These are phyloP conservation scores for Episyrphus balteatus DNA, from an alignment of 1,140 invertebrate species.

Conservation along the genomic window DNA sequence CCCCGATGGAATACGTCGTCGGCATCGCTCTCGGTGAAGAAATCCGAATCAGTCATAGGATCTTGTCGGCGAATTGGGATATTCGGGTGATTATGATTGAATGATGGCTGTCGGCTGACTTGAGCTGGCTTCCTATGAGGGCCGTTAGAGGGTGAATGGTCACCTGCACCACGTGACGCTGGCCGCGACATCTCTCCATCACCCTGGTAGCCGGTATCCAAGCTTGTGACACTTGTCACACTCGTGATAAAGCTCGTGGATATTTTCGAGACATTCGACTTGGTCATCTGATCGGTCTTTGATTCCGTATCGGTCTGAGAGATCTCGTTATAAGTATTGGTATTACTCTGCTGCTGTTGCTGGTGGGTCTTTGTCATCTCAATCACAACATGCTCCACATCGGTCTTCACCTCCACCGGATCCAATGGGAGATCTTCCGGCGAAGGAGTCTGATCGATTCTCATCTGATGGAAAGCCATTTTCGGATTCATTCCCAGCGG, in stretches of 20 bases:
- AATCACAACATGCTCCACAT: constrained; percentile 37
- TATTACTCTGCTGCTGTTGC: constrained; percentile 5
- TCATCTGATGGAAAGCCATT: constrained; percentile 30
- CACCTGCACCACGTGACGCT: constrained; percentile 59
- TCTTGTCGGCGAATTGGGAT: constrained; percentile 47
- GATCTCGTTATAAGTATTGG: constrained; percentile 30
- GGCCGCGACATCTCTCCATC: constrained; percentile 73
- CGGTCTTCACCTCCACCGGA: constrained; percentile 45
- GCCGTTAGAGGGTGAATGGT: constrained; percentile 47
- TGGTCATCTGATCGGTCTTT: constrained; percentile 45
- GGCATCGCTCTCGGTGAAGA: constrained; percentile 77
- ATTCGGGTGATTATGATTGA: constrained; percentile 20
- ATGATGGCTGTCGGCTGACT: constrained; percentile 28
- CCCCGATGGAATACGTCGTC: constrained; percentile 64
- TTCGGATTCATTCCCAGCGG: constrained; percentile 20
- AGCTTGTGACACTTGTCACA: constrained; percentile 72
- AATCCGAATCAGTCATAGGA: constrained; percentile 81
- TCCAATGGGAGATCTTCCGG: constrained; percentile 71
- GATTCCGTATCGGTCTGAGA: constrained; percentile 42
- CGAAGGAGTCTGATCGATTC: constrained; percentile 64
- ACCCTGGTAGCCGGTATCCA: constrained; percentile 76
- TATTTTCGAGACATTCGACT: constrained; percentile 45
- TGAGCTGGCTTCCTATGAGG: constrained; percentile 9
- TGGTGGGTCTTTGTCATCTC: constrained; percentile 12
- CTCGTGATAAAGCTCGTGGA: constrained; percentile 65